Evolutionary conservation across 2,888 invertebrate species (phyloP).

Genomic region (Cyaniris semiargus): DNA sequence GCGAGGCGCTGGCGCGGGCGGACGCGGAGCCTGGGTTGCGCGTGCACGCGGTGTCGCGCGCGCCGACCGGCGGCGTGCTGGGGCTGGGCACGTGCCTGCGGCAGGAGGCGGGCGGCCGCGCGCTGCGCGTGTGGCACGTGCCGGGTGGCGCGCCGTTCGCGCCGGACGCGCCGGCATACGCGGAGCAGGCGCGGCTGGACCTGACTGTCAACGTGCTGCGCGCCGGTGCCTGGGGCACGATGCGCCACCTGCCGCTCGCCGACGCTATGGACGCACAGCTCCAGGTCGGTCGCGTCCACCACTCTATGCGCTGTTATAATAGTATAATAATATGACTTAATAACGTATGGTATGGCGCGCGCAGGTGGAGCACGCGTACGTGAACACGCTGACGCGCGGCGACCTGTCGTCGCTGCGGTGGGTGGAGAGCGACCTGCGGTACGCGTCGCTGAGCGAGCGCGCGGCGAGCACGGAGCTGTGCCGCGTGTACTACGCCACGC

Average conservation of each 20-base stretch:
- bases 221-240: slow-evolving; percentile 92
- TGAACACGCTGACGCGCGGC: slow-evolving; percentile 95
- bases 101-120: slow-evolving; percentile 91
- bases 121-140: slow-evolving; percentile 86
- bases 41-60: slow-evolving; percentile 85
- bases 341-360: slow-evolving; percentile 49
- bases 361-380: slow-evolving; percentile 95
- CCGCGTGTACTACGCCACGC: slow-evolving; percentile 94
- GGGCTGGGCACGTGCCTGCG: slow-evolving; percentile 95
- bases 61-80: slow-evolving; percentile 87
- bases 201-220: slow-evolving; percentile 92
- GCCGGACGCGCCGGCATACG: slow-evolving; percentile 79
- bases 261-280: slow-evolving; percentile 59
- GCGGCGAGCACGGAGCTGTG: slow-evolving; percentile 84
- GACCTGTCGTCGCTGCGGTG: slow-evolving; percentile 97
- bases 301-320: no score
- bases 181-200: slow-evolving; percentile 85
- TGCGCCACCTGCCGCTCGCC: slow-evolving; percentile 88
- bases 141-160: slow-evolving; percentile 84
- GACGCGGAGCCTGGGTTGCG: slow-evolving; percentile 78
- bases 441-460: slow-evolving; percentile 59
- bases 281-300: slow-evolving; percentile 63
- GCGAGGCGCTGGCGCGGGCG: slow-evolving; percentile 85
- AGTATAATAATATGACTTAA: no score
- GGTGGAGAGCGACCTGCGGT: slow-evolving; percentile 86